Evolutionary conservation across 2,888 invertebrate species (phyloP).

Genomic region (Heliconius aoede): DNA sequence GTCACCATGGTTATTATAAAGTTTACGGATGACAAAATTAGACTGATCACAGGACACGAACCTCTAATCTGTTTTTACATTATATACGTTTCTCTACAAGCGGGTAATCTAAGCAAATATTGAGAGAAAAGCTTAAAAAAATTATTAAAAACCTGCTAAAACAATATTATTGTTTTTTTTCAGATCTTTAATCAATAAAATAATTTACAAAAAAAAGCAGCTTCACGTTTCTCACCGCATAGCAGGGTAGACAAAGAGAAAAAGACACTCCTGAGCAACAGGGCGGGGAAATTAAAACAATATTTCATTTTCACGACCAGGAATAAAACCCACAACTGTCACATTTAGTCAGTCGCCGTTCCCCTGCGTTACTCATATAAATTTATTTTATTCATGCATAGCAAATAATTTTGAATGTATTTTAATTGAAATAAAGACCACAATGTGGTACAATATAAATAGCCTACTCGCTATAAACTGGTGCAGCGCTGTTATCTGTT

Average conservation of each 20-base stretch:
- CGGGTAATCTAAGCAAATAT: neutral
- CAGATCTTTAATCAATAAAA: neutral
- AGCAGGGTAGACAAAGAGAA: neutral
- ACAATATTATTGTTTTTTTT: no score
- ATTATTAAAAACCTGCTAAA: no score
- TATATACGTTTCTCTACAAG: neutral
- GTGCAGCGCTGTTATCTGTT: neutral
- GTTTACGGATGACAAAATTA: constrained; percentile 20
- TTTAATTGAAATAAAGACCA: neutral
- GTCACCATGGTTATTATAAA: constrained; percentile 10
- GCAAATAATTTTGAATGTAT: neutral
- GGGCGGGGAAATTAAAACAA: neutral
- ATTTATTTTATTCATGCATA: neutral
- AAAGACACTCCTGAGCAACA: neutral
- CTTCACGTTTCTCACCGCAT: neutral
- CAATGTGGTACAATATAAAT: neutral
- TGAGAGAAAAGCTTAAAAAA: no score
- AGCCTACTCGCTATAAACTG: constrained; percentile 6
- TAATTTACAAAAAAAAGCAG: neutral
- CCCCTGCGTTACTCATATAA: neutral
- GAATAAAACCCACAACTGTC: neutral
- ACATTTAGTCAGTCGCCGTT: neutral
- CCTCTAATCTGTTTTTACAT: neutral
- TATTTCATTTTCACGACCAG: neutral
- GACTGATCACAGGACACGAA: constrained; percentile 18